Base-by-base conservation (phyloP, 2,113 vertebrate species). In the Rhinichthys klamathensis region DNA sequence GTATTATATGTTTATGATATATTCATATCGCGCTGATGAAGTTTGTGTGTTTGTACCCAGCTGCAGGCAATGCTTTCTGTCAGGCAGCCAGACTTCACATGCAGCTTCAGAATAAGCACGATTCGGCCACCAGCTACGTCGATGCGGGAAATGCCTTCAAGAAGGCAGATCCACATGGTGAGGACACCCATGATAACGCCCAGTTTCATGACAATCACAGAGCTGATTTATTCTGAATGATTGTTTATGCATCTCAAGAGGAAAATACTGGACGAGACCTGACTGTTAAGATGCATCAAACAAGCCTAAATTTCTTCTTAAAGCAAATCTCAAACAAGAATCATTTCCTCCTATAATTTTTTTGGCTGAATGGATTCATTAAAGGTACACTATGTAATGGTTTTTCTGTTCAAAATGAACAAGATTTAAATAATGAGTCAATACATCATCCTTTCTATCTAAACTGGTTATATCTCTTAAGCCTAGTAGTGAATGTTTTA, bases 61-160 rank as follows among this genome's bases (percentile, higher is more conserved):
- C 95, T 80, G 96, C 98, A 86, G 98, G 98, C 78, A 97, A 92
- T 25, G 97, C 98, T 0, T 99, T 99, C 86, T 99, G 98, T 88
- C 98, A 99, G 90, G 97, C 98, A 0, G 98, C 97, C 86, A 97
- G 96, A 84, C 94, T 99, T 76, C 97, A 99, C 74, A 96, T 99
- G 97, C 98, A 99, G 91, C 95, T 99, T 80, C 97, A 99, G 93
- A 99, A 98, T 94, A 99, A 99, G 83, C 97, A 99, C 0, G 97
- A 99, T 91, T 95, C 96, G 0, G 98, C 98, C 79, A 97, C 97
- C 90, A 97, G 97, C 92, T 99, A 98, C 1, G 97, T 99, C 74
- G 98, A 99, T 0, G 98, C 98, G 0, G 98, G 97, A 2, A 99
- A 99, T 0, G 97, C 98, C 46, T 99, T 95, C 93, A 99, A 99